phyloP scores from a whole-genome alignment of 2,113 vertebrate species.

The Psilopogon haemacephalus region DNA sequence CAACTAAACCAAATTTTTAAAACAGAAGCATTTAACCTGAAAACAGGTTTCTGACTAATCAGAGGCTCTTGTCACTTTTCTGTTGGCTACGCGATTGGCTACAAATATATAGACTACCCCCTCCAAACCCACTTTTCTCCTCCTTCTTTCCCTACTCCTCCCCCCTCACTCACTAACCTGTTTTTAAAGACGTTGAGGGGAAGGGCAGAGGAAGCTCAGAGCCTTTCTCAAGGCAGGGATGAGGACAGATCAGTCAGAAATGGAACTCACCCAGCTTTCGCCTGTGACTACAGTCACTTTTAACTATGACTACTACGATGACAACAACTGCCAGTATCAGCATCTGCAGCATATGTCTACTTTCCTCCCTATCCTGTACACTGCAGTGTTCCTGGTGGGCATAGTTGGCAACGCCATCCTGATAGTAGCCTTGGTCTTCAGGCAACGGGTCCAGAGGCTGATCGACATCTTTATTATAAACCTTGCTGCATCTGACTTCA shows the following conservation, averaged over 20 bases:
- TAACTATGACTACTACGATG: background rate
- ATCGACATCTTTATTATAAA: slow-evolving; percentile 79
- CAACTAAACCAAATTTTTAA: background rate
- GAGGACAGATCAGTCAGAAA: slow-evolving; percentile 19
- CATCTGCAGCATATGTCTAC: slow-evolving; percentile 14
- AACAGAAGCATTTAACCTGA: background rate
- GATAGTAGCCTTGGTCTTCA: slow-evolving; percentile 65
- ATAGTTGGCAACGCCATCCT: slow-evolving; percentile 70
- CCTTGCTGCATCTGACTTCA: slow-evolving; percentile 76
- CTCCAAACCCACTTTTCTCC: slow-evolving; percentile 1
- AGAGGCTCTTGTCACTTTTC: background rate
- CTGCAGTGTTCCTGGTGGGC: slow-evolving; percentile 71
- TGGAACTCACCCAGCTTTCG: background rate
- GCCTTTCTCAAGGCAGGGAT: background rate
- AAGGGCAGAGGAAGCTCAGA: background rate
- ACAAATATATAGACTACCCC: background rate
- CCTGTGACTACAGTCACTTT: slow-evolving; percentile 3
- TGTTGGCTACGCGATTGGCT: background rate
- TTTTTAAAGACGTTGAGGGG: slow-evolving; percentile 2
- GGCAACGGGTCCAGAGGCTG: slow-evolving; percentile 60
- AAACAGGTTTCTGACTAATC: background rate
- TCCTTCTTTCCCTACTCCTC: background rate
- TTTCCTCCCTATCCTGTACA: slow-evolving; percentile 70
- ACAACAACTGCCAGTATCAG: slow-evolving; percentile 10
- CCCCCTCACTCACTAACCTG: background rate